Base-by-base conservation (phyloP, 2,113 vertebrate species). In the Pao palembangensis region DNA sequence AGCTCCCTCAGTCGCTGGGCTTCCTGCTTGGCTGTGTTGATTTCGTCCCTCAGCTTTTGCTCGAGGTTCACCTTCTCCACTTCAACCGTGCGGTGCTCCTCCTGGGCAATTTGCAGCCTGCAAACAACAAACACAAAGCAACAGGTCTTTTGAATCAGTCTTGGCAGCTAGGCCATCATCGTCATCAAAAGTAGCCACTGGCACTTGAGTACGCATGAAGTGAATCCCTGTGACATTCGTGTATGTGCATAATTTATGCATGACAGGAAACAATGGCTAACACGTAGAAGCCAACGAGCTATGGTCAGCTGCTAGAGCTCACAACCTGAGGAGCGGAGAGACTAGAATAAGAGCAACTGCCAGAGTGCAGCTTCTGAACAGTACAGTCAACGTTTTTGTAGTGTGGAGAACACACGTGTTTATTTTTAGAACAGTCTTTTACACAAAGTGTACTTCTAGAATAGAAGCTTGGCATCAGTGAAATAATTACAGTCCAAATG, bases 41-140 rank as follows among this genome's bases (percentile, higher is more conserved):
- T 98, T 90, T 99, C 97, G 0, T 98, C 94, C 8, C 94, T 92
- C 55, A 99, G 87, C 67, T 98, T 94, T 91, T 98, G 95, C 88
- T 99, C 97, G 87, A 99, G 91, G 67, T 92, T 94, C 12, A 98
- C 96, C 87, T 98, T 98, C 67, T 99, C 96, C 69, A 98, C 96
- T 80, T 99, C 96, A 49, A 98, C 96, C 0, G 96, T 94, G 38
- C 94, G 94, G 49, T 98, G 96, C 72, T 99, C 96, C 78, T 99
- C 97, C 85, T 98, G 97, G 0, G 97, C 97, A 42, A 98, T 99
- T 87, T 98, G 97, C 31, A 98, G 88, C 87, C 97, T 99, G 82
- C 0, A 2, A 54, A 16, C 57, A 53, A 17, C 17, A 8, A 6
- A 21, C 62, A 2, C 15, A 55, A 1, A 17, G 28, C 55, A 3